Base-by-base conservation (phyloP, 2,888 invertebrate genomes). In the Sturmia bella region DNA sequence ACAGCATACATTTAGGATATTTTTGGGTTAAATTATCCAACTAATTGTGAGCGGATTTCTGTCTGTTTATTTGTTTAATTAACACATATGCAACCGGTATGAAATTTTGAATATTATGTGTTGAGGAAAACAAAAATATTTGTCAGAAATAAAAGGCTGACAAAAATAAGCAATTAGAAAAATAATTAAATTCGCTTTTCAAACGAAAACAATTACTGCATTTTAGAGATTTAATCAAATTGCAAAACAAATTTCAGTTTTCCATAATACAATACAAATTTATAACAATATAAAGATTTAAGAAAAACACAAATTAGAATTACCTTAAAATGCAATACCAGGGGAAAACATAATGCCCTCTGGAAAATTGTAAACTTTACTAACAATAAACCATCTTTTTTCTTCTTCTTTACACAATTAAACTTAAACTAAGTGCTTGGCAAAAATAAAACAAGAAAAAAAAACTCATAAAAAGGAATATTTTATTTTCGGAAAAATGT, bases 1-100 rank as follows among this genome's bases (percentile, higher is more conserved):
- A 52, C 9, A 52, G 50, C 68, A 50, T 68, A 75, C 75, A 41
- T 68, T 68, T 59, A 50, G 75, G 66, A 27, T 27, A 57, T n/a
- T 50, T 41, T 45, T n/a, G n/a, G 43, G 13, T 13, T 4, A 21
- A 39, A 59, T 43, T 48, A 21, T 48, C 11, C 12, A 27, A 32
- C 12, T 50, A 59, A 54, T 52, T 41, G 24, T 19, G 3, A 52
- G 17, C 27, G 32, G 2, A 15, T 21, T 21, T 45, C 13, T 7
- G 9, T 19, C 6, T 43, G 52, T 69, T 56, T 57, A 45, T 59
- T 45, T 57, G 15, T 48, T 37, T 57, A 57, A 70, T 70, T 37
- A 45, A 59, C 19, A 57, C 15, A 32, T 52, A 59, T 32, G 52
- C 32, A 57, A 69, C 32, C 37, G 13, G 6, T n/a, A 48, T 37